These are phyloP conservation scores for Rhodophaea formosa DNA, from an alignment of 2,888 invertebrate genomes.

Conservation along the genomic window DNA sequence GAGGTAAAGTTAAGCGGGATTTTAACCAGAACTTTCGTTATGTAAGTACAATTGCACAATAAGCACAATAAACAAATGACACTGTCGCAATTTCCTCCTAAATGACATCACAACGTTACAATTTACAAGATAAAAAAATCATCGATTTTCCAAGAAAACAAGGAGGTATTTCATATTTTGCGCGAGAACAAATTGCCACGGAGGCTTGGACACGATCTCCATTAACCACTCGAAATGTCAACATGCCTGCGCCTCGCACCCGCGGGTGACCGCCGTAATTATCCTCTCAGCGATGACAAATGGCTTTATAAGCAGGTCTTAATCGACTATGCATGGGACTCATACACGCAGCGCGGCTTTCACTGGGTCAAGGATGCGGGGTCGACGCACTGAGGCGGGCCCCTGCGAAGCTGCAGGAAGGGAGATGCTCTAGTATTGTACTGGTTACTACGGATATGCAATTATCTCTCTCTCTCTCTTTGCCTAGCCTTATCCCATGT, in stretches of 20 bases:
- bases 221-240: slow-evolving; percentile 4
- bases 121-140: too few species aligned
- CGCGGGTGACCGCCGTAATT: neutral
- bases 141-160: too few species aligned
- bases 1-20: too few species aligned
- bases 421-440: neutral
- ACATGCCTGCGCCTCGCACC: neutral
- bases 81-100: too few species aligned
- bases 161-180: neutral
- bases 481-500: too few species aligned
- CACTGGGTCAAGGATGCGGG: slow-evolving; percentile 9
- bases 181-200: neutral
- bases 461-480: too few species aligned
- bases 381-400: neutral
- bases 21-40: too few species aligned
- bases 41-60: too few species aligned
- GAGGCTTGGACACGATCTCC: slow-evolving; percentile 12
- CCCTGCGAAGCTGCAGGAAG: neutral
- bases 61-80: too few species aligned
- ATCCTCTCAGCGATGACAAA: slow-evolving; percentile 8
- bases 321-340: neutral
- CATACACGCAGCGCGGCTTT: slow-evolving; percentile 2
- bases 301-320: slow-evolving; percentile 7
- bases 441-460: neutral
- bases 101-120: too few species aligned